Evolutionary conservation across 2,888 invertebrate species (phyloP).

Genomic region (Amblyjoppa proteus): DNA sequence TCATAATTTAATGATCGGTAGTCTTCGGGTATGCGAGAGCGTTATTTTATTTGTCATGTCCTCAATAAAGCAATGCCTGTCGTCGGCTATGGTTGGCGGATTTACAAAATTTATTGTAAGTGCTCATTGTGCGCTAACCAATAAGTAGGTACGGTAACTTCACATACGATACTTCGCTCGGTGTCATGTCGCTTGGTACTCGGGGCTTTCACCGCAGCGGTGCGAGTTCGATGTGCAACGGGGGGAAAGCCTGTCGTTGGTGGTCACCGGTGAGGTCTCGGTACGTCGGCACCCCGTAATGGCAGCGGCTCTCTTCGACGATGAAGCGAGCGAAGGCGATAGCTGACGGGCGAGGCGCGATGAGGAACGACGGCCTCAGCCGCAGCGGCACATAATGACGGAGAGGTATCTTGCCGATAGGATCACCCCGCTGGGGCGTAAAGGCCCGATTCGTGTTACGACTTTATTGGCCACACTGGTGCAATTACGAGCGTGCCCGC

Average conservation of each 20-base stretch:
- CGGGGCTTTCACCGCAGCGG: conserved; percentile 56
- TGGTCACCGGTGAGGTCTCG: conserved; percentile 16
- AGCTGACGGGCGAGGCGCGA: conserved; percentile 31
- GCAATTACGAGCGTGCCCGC: conserved; percentile 27
- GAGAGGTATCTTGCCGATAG: conserved; percentile 23
- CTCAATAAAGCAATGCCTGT: background rate
- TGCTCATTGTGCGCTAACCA: conserved; percentile 5
- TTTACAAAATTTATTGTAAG: conserved; percentile 38
- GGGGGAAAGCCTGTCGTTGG: conserved; percentile 49
- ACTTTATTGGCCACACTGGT: conserved; percentile 38
- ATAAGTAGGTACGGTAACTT: conserved; percentile 7
- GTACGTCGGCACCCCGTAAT: conserved; percentile 41
- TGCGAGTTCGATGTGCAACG: conserved; percentile 29
- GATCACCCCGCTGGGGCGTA: conserved; percentile 27
- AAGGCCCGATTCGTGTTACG: conserved; percentile 43
- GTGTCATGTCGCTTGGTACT: conserved; percentile 27
- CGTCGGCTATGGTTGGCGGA: background rate
- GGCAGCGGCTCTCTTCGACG: conserved; percentile 29
- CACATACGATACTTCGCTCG: conserved; percentile 22
- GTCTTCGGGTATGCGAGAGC: background rate
- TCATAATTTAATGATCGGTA: background rate
- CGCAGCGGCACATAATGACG: conserved; percentile 23
- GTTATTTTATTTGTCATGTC: background rate
- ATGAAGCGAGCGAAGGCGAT: conserved; percentile 34
- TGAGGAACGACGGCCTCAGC: background rate